These are phyloP conservation scores for Chelonoidis abingdonii DNA, from an alignment of 2,113 vertebrate genomes.

Conservation along the genomic window DNA sequence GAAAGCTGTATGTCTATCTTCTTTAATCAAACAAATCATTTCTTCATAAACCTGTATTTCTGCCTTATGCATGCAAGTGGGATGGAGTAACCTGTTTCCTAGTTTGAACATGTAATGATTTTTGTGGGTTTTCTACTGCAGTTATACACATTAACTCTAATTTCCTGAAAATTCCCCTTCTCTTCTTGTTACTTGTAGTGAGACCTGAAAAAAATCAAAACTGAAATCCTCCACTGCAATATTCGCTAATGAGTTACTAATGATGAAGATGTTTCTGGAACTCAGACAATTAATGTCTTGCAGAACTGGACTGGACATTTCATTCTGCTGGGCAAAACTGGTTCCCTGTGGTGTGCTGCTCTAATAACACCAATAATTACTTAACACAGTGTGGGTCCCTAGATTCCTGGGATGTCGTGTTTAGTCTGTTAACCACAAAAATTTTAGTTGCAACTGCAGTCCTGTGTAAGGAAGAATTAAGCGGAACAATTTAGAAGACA, in stretches of 20 bases:
- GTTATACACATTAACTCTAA: neutral
- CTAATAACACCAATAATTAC: neutral
- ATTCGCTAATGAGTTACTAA: constrained; percentile 17
- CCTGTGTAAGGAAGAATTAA: constrained; percentile 28
- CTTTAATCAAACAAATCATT: constrained; percentile 51
- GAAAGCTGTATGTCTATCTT: neutral
- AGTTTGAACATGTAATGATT: neutral
- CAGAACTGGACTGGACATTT: neutral
- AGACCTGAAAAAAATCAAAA: neutral
- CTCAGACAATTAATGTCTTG: constrained; percentile 25
- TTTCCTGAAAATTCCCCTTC: constrained; percentile 15
- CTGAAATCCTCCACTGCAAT: constrained; percentile 46
- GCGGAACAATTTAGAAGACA: constrained; percentile 33
- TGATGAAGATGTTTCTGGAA: constrained; percentile 27
- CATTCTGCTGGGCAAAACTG: neutral
- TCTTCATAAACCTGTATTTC: neutral
- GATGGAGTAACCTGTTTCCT: neutral
- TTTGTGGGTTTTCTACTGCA: neutral
- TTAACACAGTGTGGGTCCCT: neutral
- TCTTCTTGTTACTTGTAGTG: neutral
- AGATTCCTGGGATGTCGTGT: neutral
- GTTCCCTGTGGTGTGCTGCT: fast-evolving
- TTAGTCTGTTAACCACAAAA: constrained; percentile 13
- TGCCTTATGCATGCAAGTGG: constrained; percentile 16
- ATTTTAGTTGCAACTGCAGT: neutral